These are phyloP conservation scores for Pollenia labialis DNA, from an alignment of 2,888 invertebrate genomes.

Conservation along the genomic window DNA sequence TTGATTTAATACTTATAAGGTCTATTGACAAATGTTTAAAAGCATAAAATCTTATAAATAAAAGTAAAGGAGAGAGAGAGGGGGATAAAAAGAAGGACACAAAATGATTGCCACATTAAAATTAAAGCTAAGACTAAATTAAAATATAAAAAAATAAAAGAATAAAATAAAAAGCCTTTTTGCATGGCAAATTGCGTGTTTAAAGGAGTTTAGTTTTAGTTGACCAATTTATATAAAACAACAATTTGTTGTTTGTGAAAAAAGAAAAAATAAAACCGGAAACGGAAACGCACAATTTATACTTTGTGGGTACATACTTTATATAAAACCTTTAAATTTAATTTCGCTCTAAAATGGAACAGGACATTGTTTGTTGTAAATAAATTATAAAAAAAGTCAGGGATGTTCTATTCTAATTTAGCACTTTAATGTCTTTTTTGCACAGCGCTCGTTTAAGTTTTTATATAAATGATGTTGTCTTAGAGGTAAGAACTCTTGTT, in stretches of 20 bases:
- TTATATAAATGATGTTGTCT: slow-evolving; percentile 38
- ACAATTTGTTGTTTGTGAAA: slow-evolving; percentile 58
- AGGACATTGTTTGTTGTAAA: not conserved
- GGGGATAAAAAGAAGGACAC: not conserved
- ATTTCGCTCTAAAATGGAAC: not conserved
- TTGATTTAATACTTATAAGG: slow-evolving; percentile 29
- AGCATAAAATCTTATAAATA: slow-evolving; percentile 16
- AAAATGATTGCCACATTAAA: not conserved
- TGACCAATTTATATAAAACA: slow-evolving; percentile 45
- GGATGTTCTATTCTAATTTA: not conserved
- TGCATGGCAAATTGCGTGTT: slow-evolving; percentile 57
- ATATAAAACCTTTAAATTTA: slow-evolving; percentile 35
- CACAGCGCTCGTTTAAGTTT: not conserved
- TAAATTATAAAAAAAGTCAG: not conserved
- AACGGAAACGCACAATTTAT: slow-evolving; percentile 75
- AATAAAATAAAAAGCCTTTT: slow-evolving; percentile 30
- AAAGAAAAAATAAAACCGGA: slow-evolving; percentile 44
- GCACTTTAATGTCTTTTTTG: slow-evolving; percentile 27
- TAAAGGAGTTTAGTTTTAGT: slow-evolving; percentile 55
- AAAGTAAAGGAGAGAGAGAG: not conserved
- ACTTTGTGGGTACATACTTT: slow-evolving; percentile 27
- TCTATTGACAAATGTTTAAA: slow-evolving; percentile 50
- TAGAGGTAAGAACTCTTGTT: not conserved
- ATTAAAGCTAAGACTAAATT: slow-evolving; percentile 22
- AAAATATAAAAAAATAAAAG: slow-evolving; percentile 5